Conservation (phyloP, 2,113 vertebrate species). For the Paramormyrops kingsleyae region DNA sequence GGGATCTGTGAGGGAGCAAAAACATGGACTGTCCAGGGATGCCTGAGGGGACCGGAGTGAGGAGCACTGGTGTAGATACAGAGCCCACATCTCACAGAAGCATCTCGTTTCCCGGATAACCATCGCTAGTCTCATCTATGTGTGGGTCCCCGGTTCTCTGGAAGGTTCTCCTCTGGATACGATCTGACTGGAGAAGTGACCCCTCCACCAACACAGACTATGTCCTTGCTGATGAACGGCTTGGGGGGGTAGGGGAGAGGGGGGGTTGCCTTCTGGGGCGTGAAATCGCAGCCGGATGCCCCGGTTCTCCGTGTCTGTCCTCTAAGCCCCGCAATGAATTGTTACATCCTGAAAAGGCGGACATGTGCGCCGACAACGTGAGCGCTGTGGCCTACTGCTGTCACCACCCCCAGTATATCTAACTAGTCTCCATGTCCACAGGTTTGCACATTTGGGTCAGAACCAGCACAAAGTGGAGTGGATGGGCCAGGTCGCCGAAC, state of each 20-base stretch:
- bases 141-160: not conserved
- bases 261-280: not conserved
- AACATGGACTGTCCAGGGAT: not conserved
- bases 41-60: not conserved
- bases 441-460: slow-evolving; percentile 85
- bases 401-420: not conserved
- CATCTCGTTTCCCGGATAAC: not conserved
- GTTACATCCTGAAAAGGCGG: not conserved
- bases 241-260: not conserved
- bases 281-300: not conserved
- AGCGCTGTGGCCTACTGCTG: not conserved
- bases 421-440: slow-evolving; percentile 35
- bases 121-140: not conserved
- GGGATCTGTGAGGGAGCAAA: not conserved
- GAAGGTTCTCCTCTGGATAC: not conserved
- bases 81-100: not conserved
- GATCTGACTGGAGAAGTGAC: not conserved
- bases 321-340: not conserved
- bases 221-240: not conserved
- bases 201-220: not conserved
- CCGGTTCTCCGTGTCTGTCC: not conserved
- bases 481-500: slow-evolving; percentile 50
- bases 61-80: not conserved
- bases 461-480: slow-evolving; percentile 79
- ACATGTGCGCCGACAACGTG: not conserved